Evolutionary conservation across 2,113 vertebrate genomes (phyloP), one percentile per base, ranked within the genome.

Genomic region (Sinocyclocheilus anshuiensis): DNA sequence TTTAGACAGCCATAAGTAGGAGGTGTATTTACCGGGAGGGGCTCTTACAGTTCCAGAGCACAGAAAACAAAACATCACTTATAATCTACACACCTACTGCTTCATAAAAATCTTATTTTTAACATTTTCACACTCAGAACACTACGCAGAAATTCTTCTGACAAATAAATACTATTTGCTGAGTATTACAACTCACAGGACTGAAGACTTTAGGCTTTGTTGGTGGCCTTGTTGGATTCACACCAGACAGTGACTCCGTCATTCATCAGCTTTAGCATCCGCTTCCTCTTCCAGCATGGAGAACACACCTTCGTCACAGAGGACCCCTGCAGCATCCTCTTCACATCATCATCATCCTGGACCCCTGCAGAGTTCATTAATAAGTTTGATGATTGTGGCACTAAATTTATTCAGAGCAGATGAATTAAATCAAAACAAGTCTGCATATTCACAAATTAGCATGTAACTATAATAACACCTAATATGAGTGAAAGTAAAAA

Each of bases 211-310:
- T 94, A 95, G n/a, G 94, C 86, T 1, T 83, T 94, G 42, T 93
- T 88, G 67, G 95, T 94, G 65, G 94, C 93, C 87, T 95, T 94
- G 83, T 86, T 90, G 83, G 97, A 94, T 92, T 99, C 95, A 88
- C 96, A 98, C 95, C 96, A 96, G 78, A 99, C 89, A 0, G 97
- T 98, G 72, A 96, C 89, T 0, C 97, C 96, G 0, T 99, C 98
- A 77, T 97, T 96, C 93, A 96, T 93, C 90, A 99, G 94, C 84
- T 94, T 93, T 86, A 97, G 94, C 6, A 94, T 94, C 15, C 98
- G 94, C 29, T 91, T 93, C 92, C 96, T 94, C 88, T 95, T 95
- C 93, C 95, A 96, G 33, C 93, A 94, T 81, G 88, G 90, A 0
- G 96, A 95, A 87, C 97, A 96, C 65, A 99, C 95, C 95, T 99